A percentile compares a stretch with the other conserved stretches of the same genome.
Conservation (phyloP, 2,113 vertebrate genomes). For the Podarcis cretensis region DNA sequence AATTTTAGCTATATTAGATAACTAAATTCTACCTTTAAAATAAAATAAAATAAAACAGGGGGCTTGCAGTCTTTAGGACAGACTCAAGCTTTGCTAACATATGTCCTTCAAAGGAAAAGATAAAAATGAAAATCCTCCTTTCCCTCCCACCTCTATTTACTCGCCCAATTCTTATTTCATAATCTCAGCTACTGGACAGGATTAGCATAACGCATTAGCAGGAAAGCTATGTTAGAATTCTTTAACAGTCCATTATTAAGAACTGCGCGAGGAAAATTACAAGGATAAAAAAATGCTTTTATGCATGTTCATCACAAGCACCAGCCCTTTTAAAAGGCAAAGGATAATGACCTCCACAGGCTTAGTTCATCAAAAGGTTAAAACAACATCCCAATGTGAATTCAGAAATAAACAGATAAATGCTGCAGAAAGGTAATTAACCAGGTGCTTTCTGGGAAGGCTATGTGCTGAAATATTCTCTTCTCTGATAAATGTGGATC, state of each 20-base stretch:
- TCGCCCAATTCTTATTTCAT: conserved; percentile 12
- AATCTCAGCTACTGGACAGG: neutral
- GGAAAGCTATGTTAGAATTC: conserved; percentile 9
- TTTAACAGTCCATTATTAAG: conserved; percentile 29
- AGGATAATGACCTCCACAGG: conserved; percentile 1
- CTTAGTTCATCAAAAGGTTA: conserved; percentile 15
- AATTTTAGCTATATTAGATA: neutral
- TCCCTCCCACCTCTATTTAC: neutral
- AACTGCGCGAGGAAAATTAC: conserved; percentile 5
- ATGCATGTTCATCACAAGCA: neutral
- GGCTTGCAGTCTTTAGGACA: neutral
- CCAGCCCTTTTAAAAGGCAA: neutral
- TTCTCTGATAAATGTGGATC: neutral
- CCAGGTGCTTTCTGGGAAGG: neutral
- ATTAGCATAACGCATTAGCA: conserved; percentile 12
- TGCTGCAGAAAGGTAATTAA: neutral
- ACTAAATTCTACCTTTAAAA: neutral
- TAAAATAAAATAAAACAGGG: too few relatives aligned
- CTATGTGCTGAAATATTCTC: neutral
- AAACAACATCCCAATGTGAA: conserved; percentile 20
- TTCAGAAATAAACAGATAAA: conserved; percentile 11
- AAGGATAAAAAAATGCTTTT: conserved; percentile 6
- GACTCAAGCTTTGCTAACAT: neutral
- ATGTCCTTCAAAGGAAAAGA: neutral
- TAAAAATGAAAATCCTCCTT: neutral